phyloP scores from a whole-genome alignment of 2,888 invertebrate species.

The Scaptomyza parva region DNA sequence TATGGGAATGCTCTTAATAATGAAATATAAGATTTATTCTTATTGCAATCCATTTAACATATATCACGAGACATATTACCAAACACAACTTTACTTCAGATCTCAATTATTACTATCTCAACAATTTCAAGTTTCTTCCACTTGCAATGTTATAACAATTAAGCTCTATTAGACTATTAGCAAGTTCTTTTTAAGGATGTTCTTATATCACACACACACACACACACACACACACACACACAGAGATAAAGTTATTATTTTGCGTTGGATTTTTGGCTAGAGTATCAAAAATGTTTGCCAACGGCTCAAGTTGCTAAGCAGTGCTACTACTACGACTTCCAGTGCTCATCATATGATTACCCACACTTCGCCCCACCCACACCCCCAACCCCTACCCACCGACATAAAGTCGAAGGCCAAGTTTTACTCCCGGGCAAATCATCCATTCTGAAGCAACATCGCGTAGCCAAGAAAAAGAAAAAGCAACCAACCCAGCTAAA shows the following conservation, averaged over 20 bases:
- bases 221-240: not conserved
- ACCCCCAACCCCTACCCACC: too few species aligned
- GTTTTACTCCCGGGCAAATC: conserved; percentile 38
- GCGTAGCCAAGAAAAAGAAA: not conserved
- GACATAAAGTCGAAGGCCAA: conserved; percentile 13
- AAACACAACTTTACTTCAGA: not conserved
- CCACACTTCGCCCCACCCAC: conserved; percentile 3
- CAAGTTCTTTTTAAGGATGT: not conserved
- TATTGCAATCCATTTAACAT: not conserved
- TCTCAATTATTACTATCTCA: not conserved
- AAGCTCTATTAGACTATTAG: not conserved
- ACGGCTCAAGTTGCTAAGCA: conserved; percentile 56
- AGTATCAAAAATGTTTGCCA: conserved; percentile 24
- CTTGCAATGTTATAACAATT: not conserved
- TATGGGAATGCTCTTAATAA: conserved; percentile 34
- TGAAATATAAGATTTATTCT: not conserved
- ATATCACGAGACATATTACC: too few species aligned
- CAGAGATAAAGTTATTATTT: not conserved
- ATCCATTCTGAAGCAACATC: conserved; percentile 18
- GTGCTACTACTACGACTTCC: conserved; percentile 22
- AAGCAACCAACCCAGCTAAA: conserved; percentile 11
- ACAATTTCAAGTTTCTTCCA: too few species aligned
- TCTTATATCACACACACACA: conserved; percentile 1
- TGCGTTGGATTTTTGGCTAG: conserved; percentile 9
- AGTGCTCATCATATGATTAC: conserved; percentile 60